phyloP scores from a whole-genome alignment of 30 jellyfish, hydroid and myxozoan genomes.

The Nemopilema nomurai region DNA sequence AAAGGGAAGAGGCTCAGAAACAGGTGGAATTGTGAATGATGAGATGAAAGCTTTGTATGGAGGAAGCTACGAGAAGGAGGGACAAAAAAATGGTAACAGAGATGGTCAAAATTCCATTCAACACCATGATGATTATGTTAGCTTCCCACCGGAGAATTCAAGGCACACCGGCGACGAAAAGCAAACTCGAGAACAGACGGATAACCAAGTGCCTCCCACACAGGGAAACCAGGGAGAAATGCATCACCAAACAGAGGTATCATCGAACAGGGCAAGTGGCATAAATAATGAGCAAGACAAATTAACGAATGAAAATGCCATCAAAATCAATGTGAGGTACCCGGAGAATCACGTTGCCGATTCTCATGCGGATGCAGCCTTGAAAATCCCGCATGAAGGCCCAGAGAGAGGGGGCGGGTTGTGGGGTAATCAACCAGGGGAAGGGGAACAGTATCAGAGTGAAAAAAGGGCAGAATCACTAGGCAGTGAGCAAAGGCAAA shows the following conservation, averaged over 20 bases:
- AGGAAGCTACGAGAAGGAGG: not conserved
- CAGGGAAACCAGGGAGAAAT: not conserved
- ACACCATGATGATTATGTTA: constrained; percentile 14
- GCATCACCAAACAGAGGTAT: not conserved
- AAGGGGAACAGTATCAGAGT: constrained; percentile 29
- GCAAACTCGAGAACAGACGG: constrained; percentile 3
- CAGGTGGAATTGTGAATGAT: not conserved
- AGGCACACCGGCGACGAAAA: not conserved
- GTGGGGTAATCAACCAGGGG: constrained; percentile 68
- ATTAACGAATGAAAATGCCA: not conserved
- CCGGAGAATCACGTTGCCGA: constrained; percentile 37
- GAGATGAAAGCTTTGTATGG: not conserved
- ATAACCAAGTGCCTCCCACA: not conserved
- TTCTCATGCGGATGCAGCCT: not conserved
- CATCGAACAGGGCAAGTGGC: not conserved
- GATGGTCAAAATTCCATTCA: not conserved
- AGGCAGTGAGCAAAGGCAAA: not conserved
- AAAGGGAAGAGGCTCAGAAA: not conserved
- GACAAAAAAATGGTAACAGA: not conserved
- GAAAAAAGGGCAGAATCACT: not conserved
- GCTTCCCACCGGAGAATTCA: constrained; percentile 2
- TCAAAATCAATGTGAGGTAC: constrained; percentile 14
- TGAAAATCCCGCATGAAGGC: constrained; percentile 50
- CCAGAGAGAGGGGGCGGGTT: constrained; percentile 77
- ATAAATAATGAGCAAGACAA: not conserved